Conservation (phyloP, 1,140 invertebrate genomes). For the Argopecten irradians region DNA sequence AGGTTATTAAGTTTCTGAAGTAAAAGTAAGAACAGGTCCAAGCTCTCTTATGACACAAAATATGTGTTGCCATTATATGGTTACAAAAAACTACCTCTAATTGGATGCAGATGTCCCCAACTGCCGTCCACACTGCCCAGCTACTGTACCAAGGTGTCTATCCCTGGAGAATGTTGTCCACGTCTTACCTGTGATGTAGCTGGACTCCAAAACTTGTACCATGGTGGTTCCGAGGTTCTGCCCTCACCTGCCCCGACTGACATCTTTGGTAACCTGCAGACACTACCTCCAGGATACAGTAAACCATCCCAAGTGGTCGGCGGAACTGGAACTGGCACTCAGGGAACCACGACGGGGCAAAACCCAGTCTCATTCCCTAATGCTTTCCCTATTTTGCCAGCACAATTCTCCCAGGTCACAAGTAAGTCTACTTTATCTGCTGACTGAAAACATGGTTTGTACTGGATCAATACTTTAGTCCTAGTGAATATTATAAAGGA, state of each 20-base stretch:
- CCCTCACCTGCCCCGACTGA: constrained; percentile 45
- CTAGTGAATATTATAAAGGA: no score
- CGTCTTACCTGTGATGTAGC: constrained; percentile 57
- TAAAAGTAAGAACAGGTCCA: no score
- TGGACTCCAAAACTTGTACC: constrained; percentile 50
- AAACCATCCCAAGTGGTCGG: not conserved
- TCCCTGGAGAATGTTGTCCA: constrained; percentile 59
- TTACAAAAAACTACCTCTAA: no score
- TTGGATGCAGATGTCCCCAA: constrained; percentile 51
- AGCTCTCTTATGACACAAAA: no score
- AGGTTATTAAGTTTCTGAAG: no score
- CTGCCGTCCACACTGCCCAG: constrained; percentile 47
- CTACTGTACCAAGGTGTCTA: constrained; percentile 49
- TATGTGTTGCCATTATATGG: no score
- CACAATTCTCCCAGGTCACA: constrained; percentile 40
- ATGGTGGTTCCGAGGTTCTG: constrained; percentile 51
- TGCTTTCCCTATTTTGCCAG: constrained; percentile 46
- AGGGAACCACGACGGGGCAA: constrained; percentile 33
- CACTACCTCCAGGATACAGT: constrained; percentile 7
- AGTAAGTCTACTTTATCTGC: no score
- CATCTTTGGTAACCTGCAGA: constrained; percentile 18
- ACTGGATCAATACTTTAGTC: no score
- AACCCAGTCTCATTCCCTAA: not conserved
- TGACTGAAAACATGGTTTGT: no score
- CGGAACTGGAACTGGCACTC: constrained; percentile 28